Percentiles rank a stretch among this genome's conserved stretches.
Conservation (phyloP, 1,140 invertebrate genomes). For the Pseudomyrmex concolor region DNA sequence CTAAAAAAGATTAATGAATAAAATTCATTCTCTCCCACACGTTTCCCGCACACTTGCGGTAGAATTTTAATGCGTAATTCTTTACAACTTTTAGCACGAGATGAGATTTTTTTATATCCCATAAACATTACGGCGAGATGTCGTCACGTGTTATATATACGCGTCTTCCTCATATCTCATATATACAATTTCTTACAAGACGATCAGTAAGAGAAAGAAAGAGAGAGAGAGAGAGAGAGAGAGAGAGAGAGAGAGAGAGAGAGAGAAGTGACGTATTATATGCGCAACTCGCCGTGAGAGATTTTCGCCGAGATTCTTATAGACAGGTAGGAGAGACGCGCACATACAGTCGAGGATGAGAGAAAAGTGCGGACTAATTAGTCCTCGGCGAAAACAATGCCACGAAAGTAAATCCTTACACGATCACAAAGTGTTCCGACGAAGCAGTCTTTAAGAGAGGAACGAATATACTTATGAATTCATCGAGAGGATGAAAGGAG, state of each 20-base stretch:
- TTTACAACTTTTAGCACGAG: conserved; percentile 1
- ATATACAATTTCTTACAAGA: conserved; percentile 21
- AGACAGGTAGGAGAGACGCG: conserved; percentile 3
- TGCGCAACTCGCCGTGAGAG: conserved; percentile 61
- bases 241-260: background rate
- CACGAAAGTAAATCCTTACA: conserved; percentile 34
- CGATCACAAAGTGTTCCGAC: conserved; percentile 24
- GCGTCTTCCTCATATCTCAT: background rate
- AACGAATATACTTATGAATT: background rate
- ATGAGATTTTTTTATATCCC: background rate
- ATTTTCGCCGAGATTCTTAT: conserved; percentile 31
- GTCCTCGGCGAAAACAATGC: conserved; percentile 40
- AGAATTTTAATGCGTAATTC: background rate
- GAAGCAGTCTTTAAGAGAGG: conserved; percentile 14
- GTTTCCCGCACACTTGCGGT: too few relatives aligned
- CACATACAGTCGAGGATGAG: conserved; percentile 1
- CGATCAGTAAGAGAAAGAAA: background rate
- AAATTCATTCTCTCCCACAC: too few relatives aligned
- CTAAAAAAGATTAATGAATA: background rate
- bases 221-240: background rate
- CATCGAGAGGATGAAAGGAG: background rate
- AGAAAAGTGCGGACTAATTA: conserved; percentile 57
- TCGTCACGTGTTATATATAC: conserved; percentile 2
- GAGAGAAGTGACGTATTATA: background rate
- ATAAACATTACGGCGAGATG: background rate